These are phyloP conservation scores for Turritopsis dohrnii DNA, from an alignment of 30 jellyfish, hydroid and myxozoan species.

Conservation along the genomic window DNA sequence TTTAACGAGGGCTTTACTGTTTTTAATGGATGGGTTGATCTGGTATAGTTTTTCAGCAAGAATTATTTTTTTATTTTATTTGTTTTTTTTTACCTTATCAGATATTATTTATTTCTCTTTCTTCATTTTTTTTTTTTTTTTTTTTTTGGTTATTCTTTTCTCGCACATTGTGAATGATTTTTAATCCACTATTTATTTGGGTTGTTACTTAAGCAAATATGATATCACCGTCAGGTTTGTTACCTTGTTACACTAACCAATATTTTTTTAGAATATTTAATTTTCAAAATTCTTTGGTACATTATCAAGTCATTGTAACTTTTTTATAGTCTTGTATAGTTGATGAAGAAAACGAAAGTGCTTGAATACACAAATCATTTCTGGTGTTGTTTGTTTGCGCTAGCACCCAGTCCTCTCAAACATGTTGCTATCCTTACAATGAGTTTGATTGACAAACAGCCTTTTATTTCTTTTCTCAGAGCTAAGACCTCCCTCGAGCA, in stretches of 20 bases:
- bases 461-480: background rate
- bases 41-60: background rate
- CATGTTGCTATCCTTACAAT: background rate
- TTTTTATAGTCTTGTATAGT: background rate
- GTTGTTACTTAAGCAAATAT: background rate
- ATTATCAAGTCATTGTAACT: background rate
- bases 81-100: background rate
- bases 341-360: background rate
- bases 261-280: background rate
- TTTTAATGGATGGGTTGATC: background rate
- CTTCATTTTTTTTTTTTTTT: background rate
- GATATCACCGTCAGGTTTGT: background rate
- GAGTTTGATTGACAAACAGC: background rate
- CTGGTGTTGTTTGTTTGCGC: background rate
- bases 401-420: background rate
- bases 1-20: background rate
- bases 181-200: background rate
- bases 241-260: background rate
- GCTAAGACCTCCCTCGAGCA: too few relatives aligned
- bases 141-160: too few relatives aligned
- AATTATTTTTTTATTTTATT: too few relatives aligned
- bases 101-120: background rate
- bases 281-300: background rate
- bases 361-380: background rate
- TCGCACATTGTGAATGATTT: background rate